Evolutionary conservation across 2,888 invertebrate genomes (phyloP), one percentile per base, ranked within the genome.

Genomic region (Drosophila affinis): DNA sequence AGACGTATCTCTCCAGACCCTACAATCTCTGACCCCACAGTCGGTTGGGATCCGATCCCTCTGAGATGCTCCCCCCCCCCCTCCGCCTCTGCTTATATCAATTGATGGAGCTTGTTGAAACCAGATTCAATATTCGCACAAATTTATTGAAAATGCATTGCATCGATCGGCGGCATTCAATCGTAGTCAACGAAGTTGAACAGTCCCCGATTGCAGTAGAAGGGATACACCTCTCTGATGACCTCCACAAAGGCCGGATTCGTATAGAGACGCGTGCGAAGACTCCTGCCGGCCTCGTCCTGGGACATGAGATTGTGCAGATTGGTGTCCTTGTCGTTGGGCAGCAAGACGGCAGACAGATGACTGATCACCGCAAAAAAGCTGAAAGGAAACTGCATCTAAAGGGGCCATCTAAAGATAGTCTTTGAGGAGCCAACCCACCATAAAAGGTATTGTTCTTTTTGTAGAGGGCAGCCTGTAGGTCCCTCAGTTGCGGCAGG

Each of bases 191-290:
- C 65, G 27, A 84, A 87, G 48, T 89, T 76, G 10, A 88, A 76
- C 18, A 89, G 10, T 9, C 90, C 89, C 3, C 88, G 82, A 39
- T 82, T 83, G 48, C 89, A 80, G 67, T 75, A 90, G 73, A 90
- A 90, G 9, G 88, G 89, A 60, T 89, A 82, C 0, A 90, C 24
- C 5, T 88, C 88, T 45, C 76, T 76, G 69, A 90, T 83, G 5
- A 83, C 64, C 32, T 80, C 76, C 3, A 76, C 73, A 69, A 75
- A 91, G 7, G 55, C 48, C 0, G 90, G 88, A 78, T 87, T 87
- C 0, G 77, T 65, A 46, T 72, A 80, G 9, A 76, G 53, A 5
- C 72, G 68, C 18, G 70, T 44, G 7, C 85, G 76, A 10, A 84
- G 81, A 27, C 69, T 46, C 1, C 67, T 70, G 0, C 76, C 81